Conservation (phyloP, 2,113 vertebrate species). For the Proteles cristata region DNA sequence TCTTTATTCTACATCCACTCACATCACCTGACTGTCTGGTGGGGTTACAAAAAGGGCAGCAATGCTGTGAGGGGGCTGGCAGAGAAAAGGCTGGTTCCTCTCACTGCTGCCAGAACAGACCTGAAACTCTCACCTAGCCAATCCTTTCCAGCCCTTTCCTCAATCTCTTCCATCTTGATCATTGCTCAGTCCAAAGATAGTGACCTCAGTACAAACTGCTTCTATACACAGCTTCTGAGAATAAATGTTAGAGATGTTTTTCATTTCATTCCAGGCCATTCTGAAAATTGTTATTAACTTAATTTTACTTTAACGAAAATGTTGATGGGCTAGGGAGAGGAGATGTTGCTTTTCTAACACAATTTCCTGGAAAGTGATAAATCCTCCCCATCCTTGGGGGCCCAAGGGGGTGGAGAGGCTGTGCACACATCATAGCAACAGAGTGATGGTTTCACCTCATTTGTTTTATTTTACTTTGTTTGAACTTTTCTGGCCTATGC, state of each 20-base stretch:
- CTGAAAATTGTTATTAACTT: not conserved
- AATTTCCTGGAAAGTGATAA: not conserved
- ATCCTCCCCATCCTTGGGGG: not conserved
- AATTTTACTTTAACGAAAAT: not conserved
- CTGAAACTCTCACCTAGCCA: not conserved
- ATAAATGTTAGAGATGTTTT: not conserved
- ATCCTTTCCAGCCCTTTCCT: not conserved
- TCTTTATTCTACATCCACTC: not conserved
- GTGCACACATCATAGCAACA: not conserved
- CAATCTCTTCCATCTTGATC: not conserved
- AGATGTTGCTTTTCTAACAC: not conserved
- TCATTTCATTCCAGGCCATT: not conserved
- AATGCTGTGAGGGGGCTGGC: not conserved
- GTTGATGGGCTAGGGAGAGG: not conserved
- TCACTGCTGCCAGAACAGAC: not conserved
- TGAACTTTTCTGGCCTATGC: not conserved
- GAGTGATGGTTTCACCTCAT: not conserved
- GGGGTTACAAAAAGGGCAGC: not conserved
- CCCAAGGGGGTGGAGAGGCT: fast-evolving
- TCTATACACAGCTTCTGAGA: not conserved
- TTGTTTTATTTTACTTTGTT: conserved; percentile 12
- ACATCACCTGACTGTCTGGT: not conserved
- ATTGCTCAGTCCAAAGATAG: not conserved
- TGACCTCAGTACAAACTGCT: not conserved
- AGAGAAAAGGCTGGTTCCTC: not conserved